Evolutionary conservation across 1,140 invertebrate genomes (phyloP).

Genomic region (Thaumetopoea pityocampa): DNA sequence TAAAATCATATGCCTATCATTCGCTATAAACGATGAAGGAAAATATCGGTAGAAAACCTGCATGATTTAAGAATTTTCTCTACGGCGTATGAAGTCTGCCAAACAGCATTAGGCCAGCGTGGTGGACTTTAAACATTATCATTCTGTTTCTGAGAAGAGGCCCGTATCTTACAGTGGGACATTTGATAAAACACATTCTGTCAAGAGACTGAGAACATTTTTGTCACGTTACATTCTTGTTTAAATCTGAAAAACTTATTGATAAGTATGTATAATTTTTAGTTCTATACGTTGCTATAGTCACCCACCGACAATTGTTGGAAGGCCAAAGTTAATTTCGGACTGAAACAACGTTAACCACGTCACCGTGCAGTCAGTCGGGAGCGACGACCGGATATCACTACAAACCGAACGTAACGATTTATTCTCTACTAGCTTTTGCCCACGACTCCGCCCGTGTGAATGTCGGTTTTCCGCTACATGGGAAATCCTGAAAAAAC

Average conservation of each 20-base stretch:
- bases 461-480: slow-evolving; percentile 4
- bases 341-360: slow-evolving; percentile 37
- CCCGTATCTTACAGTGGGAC: no score
- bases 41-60: no score
- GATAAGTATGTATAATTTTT: neutral
- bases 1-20: no score
- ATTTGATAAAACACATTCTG: no score
- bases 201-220: neutral
- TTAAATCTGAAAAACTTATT: slow-evolving; percentile 1
- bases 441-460: neutral
- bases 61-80: no score
- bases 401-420: slow-evolving; percentile 23
- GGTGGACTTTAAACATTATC: no score
- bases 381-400: slow-evolving; percentile 35
- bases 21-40: no score
- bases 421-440: slow-evolving; percentile 11
- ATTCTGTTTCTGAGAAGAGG: no score
- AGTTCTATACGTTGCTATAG: slow-evolving; percentile 10
- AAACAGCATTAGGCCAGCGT: no score
- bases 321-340: slow-evolving; percentile 47
- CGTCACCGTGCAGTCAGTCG: slow-evolving; percentile 14
- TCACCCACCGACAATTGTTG: slow-evolving; percentile 19
- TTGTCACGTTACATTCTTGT: neutral
- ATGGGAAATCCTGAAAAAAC: no score
- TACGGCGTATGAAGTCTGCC: no score